Evolutionary conservation across 2,113 vertebrate species (phyloP).

Genomic region (Noctilio leporinus): DNA sequence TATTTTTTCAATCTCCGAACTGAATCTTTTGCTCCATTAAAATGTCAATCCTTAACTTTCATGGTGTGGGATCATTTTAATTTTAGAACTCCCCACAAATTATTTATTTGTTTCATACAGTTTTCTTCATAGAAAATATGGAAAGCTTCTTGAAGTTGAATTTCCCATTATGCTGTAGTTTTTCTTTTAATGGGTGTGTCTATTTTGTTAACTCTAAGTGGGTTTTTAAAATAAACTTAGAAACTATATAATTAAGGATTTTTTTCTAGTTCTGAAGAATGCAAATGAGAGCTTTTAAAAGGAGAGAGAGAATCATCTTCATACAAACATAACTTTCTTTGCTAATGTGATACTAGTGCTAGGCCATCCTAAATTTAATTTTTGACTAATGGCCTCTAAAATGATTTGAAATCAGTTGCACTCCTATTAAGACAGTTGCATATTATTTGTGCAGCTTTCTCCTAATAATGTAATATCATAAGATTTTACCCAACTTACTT

Average conservation of each 20-base stretch:
- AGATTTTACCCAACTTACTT: background rate
- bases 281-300: background rate
- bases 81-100: background rate
- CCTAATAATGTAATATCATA: background rate
- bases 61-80: background rate
- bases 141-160: background rate
- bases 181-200: background rate
- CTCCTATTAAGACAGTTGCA: background rate
- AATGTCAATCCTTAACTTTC: background rate
- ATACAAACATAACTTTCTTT: background rate
- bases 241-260: background rate
- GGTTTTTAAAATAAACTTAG: background rate
- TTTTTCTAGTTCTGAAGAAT: background rate
- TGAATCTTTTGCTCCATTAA: background rate
- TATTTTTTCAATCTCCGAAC: background rate
- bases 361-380: background rate
- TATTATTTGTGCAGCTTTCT: background rate
- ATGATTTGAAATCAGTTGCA: background rate
- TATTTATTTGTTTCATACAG: background rate
- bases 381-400: background rate
- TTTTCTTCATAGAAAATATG: background rate
- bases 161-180: background rate
- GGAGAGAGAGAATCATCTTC: background rate
- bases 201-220: slow-evolving; percentile 11
- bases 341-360: background rate